Base-by-base conservation (phyloP, 2,113 vertebrate species). In the Dermatemys mawii region DNA sequence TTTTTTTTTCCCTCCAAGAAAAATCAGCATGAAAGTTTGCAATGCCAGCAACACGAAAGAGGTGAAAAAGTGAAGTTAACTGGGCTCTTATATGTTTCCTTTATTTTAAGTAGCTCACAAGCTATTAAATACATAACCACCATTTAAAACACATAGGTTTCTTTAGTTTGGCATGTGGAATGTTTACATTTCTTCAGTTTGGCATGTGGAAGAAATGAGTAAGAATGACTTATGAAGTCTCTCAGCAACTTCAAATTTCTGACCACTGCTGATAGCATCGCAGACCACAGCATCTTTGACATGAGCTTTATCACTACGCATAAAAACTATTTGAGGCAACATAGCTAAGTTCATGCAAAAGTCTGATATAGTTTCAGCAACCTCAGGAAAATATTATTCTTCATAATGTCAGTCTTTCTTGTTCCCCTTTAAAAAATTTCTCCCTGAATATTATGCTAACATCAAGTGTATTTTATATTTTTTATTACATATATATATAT, bases 151-250 rank as follows among this genome's bases (percentile, higher is more conserved):
- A 84, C 57, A 93, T 70, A 87, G 80, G 88, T 95, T 94, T 95
- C 94, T 98, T 97, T 96, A 96, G 87, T 94, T 97, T 98, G 93
- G 95, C 95, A 97, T 90, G 86, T 84, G 79, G 81, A 93, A 96
- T 87, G 88, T 6, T 82, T 91, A 49, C 16, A 73, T 89, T 95
- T 95, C 94, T 97, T 97, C 97, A 97, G 86, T 95, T 96, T 98
- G 97, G 96, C 97, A 94, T 82, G 55, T 51, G 83, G 90, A 97
- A 93, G 75, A 93, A 95, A 97, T 97, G 97, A 97, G 91, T 97
- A 96, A 98, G 94, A 92, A 89, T 92, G 95, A 96, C 88, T 95
- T 95, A 96, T 92, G 93, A 95, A 88, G 86, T 97, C 93, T 97
- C 94, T 95, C 95, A 97, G 92, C 91, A 96, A 92, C 67, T 96